Conservation (phyloP, 2,888 invertebrate species). For the Oasisia sp. region DNA sequence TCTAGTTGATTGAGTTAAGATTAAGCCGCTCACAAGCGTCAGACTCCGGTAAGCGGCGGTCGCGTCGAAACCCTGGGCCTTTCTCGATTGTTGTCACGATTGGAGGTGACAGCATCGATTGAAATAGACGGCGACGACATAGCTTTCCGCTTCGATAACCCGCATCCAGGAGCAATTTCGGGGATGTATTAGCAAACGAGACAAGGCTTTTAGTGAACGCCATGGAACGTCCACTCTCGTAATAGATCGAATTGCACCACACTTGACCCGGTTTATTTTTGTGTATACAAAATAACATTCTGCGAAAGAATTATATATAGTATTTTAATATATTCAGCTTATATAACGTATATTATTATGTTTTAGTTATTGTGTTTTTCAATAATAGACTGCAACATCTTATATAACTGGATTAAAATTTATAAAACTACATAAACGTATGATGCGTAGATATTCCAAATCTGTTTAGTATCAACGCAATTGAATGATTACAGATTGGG, state of each 20-base stretch:
- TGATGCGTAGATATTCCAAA: too few species aligned
- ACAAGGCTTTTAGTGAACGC: conserved; percentile 10
- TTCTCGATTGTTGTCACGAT: conserved; percentile 13
- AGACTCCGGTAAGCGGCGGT: background rate
- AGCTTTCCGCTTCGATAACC: background rate
- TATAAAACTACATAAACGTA: too few species aligned
- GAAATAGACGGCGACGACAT: background rate
- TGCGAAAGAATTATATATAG: too few species aligned
- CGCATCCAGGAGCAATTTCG: background rate
- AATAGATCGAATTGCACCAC: background rate
- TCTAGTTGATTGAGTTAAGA: background rate
- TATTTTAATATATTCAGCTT: too few species aligned
- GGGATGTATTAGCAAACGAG: conserved; percentile 11
- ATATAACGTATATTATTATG: too few species aligned
- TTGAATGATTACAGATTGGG: too few species aligned
- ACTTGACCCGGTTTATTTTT: background rate
- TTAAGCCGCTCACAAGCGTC: background rate
- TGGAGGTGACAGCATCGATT: conserved; percentile 5
- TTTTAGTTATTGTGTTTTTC: too few species aligned
- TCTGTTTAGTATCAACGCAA: too few species aligned
- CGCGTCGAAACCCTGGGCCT: background rate
- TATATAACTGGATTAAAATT: too few species aligned
- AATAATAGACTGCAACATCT: too few species aligned
- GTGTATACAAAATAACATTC: too few species aligned
- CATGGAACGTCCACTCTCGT: background rate